Evolutionary conservation across 2,113 vertebrate species (phyloP), one percentile per base, ranked within the genome.

Genomic region (Chlamydotis undulata): DNA sequence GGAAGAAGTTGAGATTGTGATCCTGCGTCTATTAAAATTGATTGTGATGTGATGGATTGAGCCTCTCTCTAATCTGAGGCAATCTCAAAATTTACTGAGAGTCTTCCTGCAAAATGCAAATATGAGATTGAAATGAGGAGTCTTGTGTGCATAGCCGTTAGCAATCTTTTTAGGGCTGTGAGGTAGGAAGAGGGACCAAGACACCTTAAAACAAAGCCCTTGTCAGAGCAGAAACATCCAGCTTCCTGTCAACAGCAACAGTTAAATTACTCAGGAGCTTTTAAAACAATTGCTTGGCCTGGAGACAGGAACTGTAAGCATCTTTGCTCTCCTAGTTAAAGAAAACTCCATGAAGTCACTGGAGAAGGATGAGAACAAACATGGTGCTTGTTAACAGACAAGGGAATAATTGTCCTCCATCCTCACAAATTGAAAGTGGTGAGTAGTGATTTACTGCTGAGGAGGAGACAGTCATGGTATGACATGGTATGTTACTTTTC

Each of bases 211-310:
- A 83, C 14, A 80, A 77, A 93, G n/a, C n/a, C 33, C 23, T 86
- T 39, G 7, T 60, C n/a, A 43, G 59, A 77, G 59, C 33, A 85
- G 61, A 84, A 83, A 75, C 16, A 19, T 63, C 68, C 77, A 14
- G 26, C 43, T 84, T 87, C 79, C 76, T 93, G 39, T 70, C 49
- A 70, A 59, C 69, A 80, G 12, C 60, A 81, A 31, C 77, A 65
- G 59, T 23, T 49, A 71, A 83, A 82, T 29, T 21, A 64, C 61
- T 81, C 6, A 4, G 24, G 22, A 78, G 35, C 16, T 56, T 88
- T 95, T 91, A 68, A 83, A 90, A 87, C 79, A 96, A 59, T 57
- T 74, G 57, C 37, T 97, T 86, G 95, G 94, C 33, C 76, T 57
- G 18, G 39, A 90, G 60, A 64, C 83, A 79, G 88, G 86, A 82